Evolutionary conservation across 2,888 invertebrate species (phyloP).

Genomic region (Tanytarsus gracilentus): DNA sequence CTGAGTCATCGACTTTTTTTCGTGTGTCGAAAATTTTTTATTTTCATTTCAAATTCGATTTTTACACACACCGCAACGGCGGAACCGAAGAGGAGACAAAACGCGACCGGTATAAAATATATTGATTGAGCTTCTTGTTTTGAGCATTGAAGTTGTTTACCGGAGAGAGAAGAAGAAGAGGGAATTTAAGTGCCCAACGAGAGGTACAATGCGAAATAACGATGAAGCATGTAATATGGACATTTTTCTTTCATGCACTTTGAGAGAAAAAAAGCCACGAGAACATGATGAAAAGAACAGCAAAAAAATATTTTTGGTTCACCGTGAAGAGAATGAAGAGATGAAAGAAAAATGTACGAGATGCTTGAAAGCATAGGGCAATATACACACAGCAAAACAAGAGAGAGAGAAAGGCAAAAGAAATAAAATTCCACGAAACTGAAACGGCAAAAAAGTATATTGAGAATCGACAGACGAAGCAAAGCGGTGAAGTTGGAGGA

Average conservation of each 20-base stretch:
- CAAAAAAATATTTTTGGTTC: not conserved
- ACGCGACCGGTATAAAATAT: no score
- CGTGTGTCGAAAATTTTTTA: no score
- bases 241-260: constrained; percentile 10
- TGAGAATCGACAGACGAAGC: constrained; percentile 8
- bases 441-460: not conserved
- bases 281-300: not conserved
- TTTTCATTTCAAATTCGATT: no score
- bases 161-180: no score
- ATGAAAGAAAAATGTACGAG: no score
- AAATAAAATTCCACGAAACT: constrained; percentile 19
- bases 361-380: no score
- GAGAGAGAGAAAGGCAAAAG: not conserved
- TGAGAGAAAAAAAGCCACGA: not conserved
- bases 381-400: no score
- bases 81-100: no score
- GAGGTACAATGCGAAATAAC: not conserved
- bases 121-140: not conserved
- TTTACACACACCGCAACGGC: no score
- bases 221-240: constrained; percentile 19
- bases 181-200: not conserved
- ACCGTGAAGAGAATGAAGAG: no score
- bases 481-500: not conserved
- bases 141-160: no score
- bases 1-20: no score